Evolutionary conservation across 1,140 invertebrate species (phyloP), one percentile per base, ranked within the genome.

Genomic region (Drosophila ananassae): DNA sequence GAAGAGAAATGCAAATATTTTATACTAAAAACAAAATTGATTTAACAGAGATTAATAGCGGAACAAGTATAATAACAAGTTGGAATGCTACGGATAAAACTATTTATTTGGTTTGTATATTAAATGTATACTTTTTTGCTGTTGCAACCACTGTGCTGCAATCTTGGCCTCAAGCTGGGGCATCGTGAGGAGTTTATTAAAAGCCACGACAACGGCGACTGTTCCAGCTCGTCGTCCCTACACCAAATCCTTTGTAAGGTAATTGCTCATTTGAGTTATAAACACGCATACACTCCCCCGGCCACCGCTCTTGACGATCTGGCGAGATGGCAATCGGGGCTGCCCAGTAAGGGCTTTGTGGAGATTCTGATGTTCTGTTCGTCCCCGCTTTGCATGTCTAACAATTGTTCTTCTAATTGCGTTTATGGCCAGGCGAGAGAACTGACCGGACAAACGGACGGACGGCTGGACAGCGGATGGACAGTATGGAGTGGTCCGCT

Each of bases 381-480:
- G 52, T 71, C 48, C 47, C 55, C 61, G 76, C 79, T 90, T 90
- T 90, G 85, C 85, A 90, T 90, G 85, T 90, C 87, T 90, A 90
- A 87, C 85, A 90, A 90, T 90, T 90, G 87, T 90, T 90, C 81
- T 90, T 90, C 85, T 90, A 90, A 90, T 90, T 90, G 85, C 87
- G 76, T 79, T 82, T 90, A 90, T 90, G 81, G 78, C 72, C 67
- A 63, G 72, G 57, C 62, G 66, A 63, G 55, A 58, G 66, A 71
- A 68, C 52, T 47, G 69, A 59, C 47, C 50, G 37, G 50, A 60
- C 66, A 62, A 61, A 24, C 48, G 28, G 8, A 60, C 66, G 66
- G 64, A 24, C 48, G 28, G 8, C n/a, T 8, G 24, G 17, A 17
- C 24, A 32, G 28, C n/a, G 25, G 30, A 30, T 13, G 21, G 41